Evolutionary conservation across 1,140 invertebrate species (phyloP), one percentile per base, ranked within the genome.

Genomic region (Bombus soroeensis): DNA sequence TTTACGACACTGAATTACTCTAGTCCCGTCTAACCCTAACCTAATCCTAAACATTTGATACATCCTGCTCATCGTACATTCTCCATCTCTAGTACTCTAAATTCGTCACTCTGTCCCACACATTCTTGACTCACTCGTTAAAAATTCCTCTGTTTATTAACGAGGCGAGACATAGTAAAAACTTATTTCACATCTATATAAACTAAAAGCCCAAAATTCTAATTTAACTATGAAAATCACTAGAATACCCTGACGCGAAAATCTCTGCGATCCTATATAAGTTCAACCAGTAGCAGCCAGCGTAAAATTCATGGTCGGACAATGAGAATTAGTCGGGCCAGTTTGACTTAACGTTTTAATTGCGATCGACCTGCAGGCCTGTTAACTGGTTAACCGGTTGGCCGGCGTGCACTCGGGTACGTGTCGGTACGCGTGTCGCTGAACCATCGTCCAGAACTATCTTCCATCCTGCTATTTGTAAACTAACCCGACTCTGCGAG

Each of bases 301-400:
- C 70, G 62, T 43, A 81, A 81, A 81, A 68, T 59, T 83, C 64
- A n/a, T 12, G 22, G 28, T 13, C n/a, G 32, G 70, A 83, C 71
- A 70, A 66, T 83, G 85, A 78, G 74, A 86, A 88, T 86, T 80
- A 76, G 74, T 47, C 62, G 9, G 5, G 22, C 18, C 57, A 72
- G 68, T 79, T 62, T 53, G 72, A 79, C 43, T 89, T 68, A 71
- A 87, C 85, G 62, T 89, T 89, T 89, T 89, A 89, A 89, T 89
- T 89, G 81, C 88, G 73, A 89, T 89, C 88, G 81, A 87, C 34
- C 77, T 37, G 70, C 64, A 66, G 66, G 77, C 43, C 41, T 66
- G 28, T 32, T 66, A 32, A 13, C 47, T 53, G n/a, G 66, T 79
- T 78, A 71, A 71, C 73, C 64, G 41, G 64, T 74, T 64, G 34